A percentile compares a stretch with the other conserved stretches of the same genome.
Conservation (phyloP, 2,797 vertebrate species). For the Periophthalmus magnuspinnatus region DNA sequence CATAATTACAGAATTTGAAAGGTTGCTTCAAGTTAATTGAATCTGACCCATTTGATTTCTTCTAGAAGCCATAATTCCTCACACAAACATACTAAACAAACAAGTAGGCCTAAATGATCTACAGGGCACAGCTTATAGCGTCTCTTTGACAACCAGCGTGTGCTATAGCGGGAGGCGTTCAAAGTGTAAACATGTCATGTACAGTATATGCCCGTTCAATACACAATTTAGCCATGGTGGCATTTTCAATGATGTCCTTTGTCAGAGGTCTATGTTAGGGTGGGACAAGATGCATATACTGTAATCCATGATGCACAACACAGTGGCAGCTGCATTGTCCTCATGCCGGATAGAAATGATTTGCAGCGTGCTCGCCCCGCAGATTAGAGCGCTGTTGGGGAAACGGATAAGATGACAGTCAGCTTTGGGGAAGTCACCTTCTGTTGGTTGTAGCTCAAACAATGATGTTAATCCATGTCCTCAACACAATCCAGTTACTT, state of each 20-base stretch:
- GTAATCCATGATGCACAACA: constrained; percentile 80
- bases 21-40: constrained; percentile 73
- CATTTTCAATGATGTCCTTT: constrained; percentile 80
- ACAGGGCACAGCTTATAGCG: constrained; percentile 19
- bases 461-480: constrained; percentile 79
- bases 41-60: constrained; percentile 64
- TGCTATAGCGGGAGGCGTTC: constrained; percentile 17
- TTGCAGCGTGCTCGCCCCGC: constrained; percentile 77
- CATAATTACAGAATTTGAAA: constrained; percentile 68
- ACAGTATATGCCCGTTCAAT: constrained; percentile 48
- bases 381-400: constrained; percentile 80
- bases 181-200: constrained; percentile 28
- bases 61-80: constrained; percentile 65
- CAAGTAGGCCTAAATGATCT: constrained; percentile 40
- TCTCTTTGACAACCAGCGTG: constrained; percentile 17
- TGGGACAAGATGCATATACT: constrained; percentile 70
- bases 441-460: constrained; percentile 69
- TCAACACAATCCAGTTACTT: constrained; percentile 73
- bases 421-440: constrained; percentile 65
- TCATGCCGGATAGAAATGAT: constrained; percentile 79
- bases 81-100: constrained; percentile 57
- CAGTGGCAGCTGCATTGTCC: constrained; percentile 81
- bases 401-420: constrained; percentile 76
- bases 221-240: constrained; percentile 74
- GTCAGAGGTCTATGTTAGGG: constrained; percentile 73